Base-by-base conservation (phyloP, 2,113 vertebrate species). In the Tachycineta bicolor region DNA sequence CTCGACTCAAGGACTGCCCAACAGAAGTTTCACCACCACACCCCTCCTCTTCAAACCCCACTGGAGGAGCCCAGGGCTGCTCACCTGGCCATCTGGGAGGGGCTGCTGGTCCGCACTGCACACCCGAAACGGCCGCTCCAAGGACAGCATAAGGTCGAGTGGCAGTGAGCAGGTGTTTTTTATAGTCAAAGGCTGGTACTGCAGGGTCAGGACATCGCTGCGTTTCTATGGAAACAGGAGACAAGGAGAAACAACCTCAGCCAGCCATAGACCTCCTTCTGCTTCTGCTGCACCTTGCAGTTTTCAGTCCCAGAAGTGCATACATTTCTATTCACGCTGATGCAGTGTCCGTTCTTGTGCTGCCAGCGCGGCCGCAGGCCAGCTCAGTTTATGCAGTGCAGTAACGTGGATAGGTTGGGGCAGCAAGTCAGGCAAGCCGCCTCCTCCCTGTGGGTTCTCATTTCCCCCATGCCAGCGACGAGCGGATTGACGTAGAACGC, bases 131-230 rank as follows among this genome's bases (percentile, higher is more conserved):
- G 99, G 99, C 33, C 95, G 84, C 6, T 29, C 68, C 20, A 98
- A 62, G 21, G 87, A 79, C 14, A 99, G 95, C 52, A 98, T 37
- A 63, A 99, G 3, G 4, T 86, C 97, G 29, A 99, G 83, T 0
- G 98, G 93, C 84, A 99, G 93, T 28, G 90, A 95, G 2, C 98
- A 99, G 41, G 98, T 37, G 31, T 99, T 99, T 89, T 95, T 98
- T 76, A 99, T 68, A 58, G 94, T 12, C 55, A 99, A 95, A 41
- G 97, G 98, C 87, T 99, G 39, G 90, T 98, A 98, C 5, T 98
- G 90, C 8, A 97, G 94, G 24, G 81, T 81, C 13, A 99, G 95
- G 55, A 67, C 28, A 62, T 96, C 71, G 18, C 92, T 89, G 47
- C 96, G 97, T 90, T 97, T 98, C 98, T 98, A 86, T 14, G 81